A percentile compares a stretch with the other conserved stretches of the same genome.
Conservation (phyloP, 2,113 vertebrate species). For the Varanus komodoensis region DNA sequence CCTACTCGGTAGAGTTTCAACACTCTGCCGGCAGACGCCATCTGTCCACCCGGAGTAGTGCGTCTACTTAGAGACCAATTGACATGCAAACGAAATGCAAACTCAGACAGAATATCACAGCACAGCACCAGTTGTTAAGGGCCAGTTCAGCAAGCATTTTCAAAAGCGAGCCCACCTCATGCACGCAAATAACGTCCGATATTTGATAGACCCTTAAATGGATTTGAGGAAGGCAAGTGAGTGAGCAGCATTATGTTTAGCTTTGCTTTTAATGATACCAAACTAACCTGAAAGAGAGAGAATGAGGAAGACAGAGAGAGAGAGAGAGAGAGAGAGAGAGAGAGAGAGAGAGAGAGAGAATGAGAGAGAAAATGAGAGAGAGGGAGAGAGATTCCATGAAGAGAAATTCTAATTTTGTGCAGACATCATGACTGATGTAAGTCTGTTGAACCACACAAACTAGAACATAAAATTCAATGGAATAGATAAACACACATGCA, state of each 20-base stretch:
- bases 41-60: constrained; percentile 72
- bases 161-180: constrained; percentile 55
- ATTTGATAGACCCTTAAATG: constrained; percentile 41
- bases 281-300: too few species aligned
- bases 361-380: not conserved
- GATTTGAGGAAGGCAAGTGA: constrained; percentile 33
- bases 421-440: too few species aligned
- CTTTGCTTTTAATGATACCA: constrained; percentile 16
- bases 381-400: too few species aligned
- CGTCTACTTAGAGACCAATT: constrained; percentile 74
- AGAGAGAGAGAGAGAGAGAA: not conserved
- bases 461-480: constrained; percentile 36
- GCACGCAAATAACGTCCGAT: constrained; percentile 60
- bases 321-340: not conserved
- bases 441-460: not conserved
- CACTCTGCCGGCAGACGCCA: constrained; percentile 71
- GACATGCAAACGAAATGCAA: constrained; percentile 78
- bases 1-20: constrained; percentile 68
- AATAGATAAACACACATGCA: not conserved
- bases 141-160: constrained; percentile 69
- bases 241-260: constrained; percentile 42
- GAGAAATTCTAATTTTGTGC: too few species aligned
- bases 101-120: constrained; percentile 73
- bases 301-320: too few species aligned
- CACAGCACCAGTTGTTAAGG: constrained; percentile 73